These are phyloP conservation scores for Scytalopus superciliaris DNA, from an alignment of 2,113 vertebrate genomes.

Conservation along the genomic window DNA sequence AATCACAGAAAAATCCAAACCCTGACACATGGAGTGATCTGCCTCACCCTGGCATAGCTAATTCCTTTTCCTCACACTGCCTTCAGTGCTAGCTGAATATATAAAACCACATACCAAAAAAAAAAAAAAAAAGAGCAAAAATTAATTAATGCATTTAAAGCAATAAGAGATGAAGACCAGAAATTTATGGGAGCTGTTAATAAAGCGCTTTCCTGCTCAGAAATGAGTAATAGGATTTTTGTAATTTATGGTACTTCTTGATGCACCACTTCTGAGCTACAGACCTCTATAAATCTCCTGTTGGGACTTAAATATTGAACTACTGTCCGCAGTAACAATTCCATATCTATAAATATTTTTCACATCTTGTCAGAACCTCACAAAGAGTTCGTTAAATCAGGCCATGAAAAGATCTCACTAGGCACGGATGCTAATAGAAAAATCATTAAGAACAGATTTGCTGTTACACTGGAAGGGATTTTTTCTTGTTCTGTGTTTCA, in stretches of 20 bases:
- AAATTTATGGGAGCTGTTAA: background rate
- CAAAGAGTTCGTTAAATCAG: background rate
- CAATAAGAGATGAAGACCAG: background rate
- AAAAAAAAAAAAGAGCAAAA: background rate
- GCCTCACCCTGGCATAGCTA: background rate
- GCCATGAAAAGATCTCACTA: background rate
- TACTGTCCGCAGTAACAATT: background rate
- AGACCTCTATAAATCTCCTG: background rate
- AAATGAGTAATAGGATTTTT: background rate
- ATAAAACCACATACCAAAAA: background rate
- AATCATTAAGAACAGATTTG: background rate
- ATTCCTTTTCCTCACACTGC: background rate
- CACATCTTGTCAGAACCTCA: conserved; percentile 2
- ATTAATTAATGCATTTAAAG: background rate
- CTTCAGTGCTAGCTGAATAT: background rate
- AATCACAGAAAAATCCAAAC: background rate
- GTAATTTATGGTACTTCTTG: background rate
- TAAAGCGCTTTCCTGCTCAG: background rate
- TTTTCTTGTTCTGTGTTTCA: background rate
- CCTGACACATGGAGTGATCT: background rate
- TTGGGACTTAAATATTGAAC: conserved; percentile 8
- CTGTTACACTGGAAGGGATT: background rate
- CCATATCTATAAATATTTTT: background rate
- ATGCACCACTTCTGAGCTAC: conserved; percentile 16
- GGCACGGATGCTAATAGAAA: background rate